Evolutionary conservation across 1,140 invertebrate genomes (phyloP).

Genomic region (Sycophaga agraensis): DNA sequence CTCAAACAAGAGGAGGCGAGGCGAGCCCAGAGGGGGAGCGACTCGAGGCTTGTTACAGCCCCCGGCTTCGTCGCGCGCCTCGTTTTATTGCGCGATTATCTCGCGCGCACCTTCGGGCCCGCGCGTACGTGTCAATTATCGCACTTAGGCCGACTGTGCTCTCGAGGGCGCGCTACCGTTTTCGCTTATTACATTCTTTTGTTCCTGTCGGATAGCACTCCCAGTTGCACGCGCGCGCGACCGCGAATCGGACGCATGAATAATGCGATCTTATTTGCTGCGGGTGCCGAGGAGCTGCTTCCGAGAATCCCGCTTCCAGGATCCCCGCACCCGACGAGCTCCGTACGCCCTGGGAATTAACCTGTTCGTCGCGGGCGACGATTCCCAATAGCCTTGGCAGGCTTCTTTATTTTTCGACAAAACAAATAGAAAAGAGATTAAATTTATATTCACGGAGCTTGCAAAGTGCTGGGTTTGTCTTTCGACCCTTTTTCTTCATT

Average conservation of each 20-base stretch:
- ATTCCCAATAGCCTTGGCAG: too few species aligned
- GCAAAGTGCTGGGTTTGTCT: too few species aligned
- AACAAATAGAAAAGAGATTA: too few species aligned
- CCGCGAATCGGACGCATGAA: conserved; percentile 30
- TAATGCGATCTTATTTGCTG: conserved; percentile 28
- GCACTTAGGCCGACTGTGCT: neutral
- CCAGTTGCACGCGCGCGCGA: too few species aligned
- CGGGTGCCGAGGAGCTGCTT: conserved; percentile 12
- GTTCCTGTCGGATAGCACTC: neutral
- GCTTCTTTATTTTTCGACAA: too few species aligned
- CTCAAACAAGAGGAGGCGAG: neutral
- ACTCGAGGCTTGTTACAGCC: neutral
- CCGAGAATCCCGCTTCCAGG: conserved; percentile 22
- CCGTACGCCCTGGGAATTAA: conserved; percentile 20
- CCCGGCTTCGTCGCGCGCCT: neutral
- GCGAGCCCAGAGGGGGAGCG: neutral
- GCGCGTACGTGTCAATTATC: conserved; percentile 26
- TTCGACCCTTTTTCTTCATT: too few species aligned
- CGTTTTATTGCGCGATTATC: conserved; percentile 5
- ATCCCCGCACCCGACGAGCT: neutral
- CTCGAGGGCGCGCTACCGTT: neutral
- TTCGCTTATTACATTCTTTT: conserved; percentile 14
- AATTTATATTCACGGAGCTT: too few species aligned
- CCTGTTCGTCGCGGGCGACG: neutral
- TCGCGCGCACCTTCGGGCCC: neutral